Evolutionary conservation across 2,113 vertebrate genomes (phyloP), one percentile per base, ranked within the genome.

Genomic region (Felis chaus): DNA sequence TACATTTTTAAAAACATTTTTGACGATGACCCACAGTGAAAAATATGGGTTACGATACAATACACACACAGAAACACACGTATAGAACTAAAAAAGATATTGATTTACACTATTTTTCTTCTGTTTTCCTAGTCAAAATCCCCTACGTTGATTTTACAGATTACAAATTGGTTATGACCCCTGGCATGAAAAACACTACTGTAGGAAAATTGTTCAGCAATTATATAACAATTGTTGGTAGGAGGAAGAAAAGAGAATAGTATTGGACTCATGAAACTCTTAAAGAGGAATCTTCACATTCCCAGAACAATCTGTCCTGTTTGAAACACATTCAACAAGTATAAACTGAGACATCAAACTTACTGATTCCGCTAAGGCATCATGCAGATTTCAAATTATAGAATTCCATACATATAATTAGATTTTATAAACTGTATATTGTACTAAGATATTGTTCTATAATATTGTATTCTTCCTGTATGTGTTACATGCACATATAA

Each of bases 81-180:
- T 5, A 83, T 2, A 81, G 15, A 53, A 48, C 9, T 91, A 31
- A 96, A 92, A 55, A 79, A 55, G 15, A 88, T 4, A 73, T 23
- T 50, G 27, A 78, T 65, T 39, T 90, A 36, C 19, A 41, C 18
- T 69, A 90, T 66, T 83, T 87, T 84, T 85, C 15, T 93, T 78
- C 19, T 94, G 29, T 89, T 94, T 90, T 97, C 61, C 39, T 55
- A 39, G 15, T 48, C 25, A 91, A 86, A 80, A 88, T 61, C 15
- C 25, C n/a, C 18, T 82, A n/a, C 57, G 16, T 25, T 68, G 36
- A 80, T 82, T 57, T 93, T 55, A 69, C 41, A 48, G 95, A 81
- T 95, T 82, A 86, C 3, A 95, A 87, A 89, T 41, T 39, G 29
- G 4, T 80, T 41, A n/a, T 79, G n/a, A 88, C 4, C 1, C 18